Conservation (phyloP, 2,113 vertebrate genomes). For the Vicugna pacos region DNA sequence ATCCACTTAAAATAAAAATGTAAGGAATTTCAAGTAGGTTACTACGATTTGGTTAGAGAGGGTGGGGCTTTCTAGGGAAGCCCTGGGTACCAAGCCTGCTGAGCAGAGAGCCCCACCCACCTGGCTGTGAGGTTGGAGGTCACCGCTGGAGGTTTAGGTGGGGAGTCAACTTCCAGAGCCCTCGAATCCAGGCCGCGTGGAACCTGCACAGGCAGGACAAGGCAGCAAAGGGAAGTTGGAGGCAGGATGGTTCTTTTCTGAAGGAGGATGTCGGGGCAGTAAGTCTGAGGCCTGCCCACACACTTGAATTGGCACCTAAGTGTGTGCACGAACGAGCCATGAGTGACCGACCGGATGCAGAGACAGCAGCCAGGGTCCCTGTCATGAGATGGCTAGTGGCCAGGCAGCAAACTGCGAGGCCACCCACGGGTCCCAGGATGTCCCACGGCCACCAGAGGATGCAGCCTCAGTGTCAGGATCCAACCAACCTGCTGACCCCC, state of each 20-base stretch:
- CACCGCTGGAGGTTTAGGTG: not conserved
- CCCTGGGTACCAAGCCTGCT: too few species aligned
- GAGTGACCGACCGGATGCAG: not conserved
- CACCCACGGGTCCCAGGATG: too few species aligned
- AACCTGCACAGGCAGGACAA: not conserved
- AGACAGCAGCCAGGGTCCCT: not conserved
- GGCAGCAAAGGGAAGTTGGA: not conserved
- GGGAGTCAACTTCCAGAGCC: not conserved
- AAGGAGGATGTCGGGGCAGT: not conserved
- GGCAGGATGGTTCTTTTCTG: not conserved
- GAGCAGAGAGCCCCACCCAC: too few species aligned
- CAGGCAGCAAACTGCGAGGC: not conserved
- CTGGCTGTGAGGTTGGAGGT: not conserved
- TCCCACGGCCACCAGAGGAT: not conserved
- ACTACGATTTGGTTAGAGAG: not conserved
- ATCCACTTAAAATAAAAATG: constrained; percentile 22
- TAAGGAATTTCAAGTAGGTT: not conserved
- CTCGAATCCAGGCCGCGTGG: not conserved
- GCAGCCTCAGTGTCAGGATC: not conserved
- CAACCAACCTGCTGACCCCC: too few species aligned
- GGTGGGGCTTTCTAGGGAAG: not conserved
- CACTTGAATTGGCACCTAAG: not conserved
- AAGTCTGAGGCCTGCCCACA: not conserved
- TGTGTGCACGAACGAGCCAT: too few species aligned
- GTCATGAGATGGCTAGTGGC: not conserved